phyloP scores from a whole-genome alignment of 2,888 invertebrate genomes.

The Poecilobothrus nobilitatus region DNA sequence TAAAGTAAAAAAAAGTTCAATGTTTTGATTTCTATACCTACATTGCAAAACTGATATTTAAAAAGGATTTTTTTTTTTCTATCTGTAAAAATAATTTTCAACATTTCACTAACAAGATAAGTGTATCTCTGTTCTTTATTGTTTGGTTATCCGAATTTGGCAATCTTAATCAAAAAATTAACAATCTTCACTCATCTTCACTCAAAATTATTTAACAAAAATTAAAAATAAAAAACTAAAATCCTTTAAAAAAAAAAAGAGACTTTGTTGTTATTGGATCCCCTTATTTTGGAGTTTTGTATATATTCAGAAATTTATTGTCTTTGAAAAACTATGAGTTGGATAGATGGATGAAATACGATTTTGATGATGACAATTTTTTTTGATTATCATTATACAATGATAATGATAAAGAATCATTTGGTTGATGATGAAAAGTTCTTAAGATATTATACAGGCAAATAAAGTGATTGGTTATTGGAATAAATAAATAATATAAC shows the following conservation, averaged over 20 bases:
- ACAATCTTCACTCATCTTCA: neutral
- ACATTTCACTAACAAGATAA: too few relatives aligned
- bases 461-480: slow-evolving; percentile 6
- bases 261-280: neutral
- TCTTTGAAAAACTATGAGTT: too few relatives aligned
- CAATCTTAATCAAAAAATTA: slow-evolving; percentile 2
- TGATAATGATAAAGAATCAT: neutral
- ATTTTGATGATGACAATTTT: neutral
- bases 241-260: neutral
- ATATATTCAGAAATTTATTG: neutral
- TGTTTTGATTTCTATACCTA: too few relatives aligned
- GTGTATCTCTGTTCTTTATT: neutral
- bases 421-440: too few relatives aligned
- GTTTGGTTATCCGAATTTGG: neutral
- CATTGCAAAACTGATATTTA: too few relatives aligned
- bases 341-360: neutral
- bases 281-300: neutral
- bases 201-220: neutral
- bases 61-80: too few relatives aligned
- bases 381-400: neutral
- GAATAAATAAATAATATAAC: neutral
- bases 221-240: neutral
- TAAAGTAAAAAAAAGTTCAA: too few relatives aligned
- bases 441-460: neutral
- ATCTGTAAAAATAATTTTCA: too few relatives aligned